A percentile compares a stretch with the other conserved stretches of the same genome.
Evolutionary conservation across 2,797 vertebrate species (phyloP).

Genomic region (Bradypus variegatus): DNA sequence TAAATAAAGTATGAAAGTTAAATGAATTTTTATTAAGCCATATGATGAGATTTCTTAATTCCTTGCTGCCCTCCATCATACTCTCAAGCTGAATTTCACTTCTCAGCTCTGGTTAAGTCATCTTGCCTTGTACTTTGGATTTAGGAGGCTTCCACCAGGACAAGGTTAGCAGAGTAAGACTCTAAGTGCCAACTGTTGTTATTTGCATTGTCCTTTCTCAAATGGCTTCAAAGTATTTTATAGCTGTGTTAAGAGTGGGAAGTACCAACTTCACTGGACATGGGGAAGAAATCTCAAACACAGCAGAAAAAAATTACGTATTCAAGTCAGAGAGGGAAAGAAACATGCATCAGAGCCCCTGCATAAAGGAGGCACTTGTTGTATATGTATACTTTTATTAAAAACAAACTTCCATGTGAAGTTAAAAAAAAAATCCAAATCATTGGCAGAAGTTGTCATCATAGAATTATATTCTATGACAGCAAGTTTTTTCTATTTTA

Average conservation of each 20-base stretch:
- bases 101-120: not conserved
- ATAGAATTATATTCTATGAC: constrained; percentile 28
- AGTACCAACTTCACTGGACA: not conserved
- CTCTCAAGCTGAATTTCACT: not conserved
- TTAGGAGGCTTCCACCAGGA: not conserved
- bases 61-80: not conserved
- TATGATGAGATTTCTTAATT: not conserved
- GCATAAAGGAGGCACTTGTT: not conserved
- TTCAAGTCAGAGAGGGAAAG: constrained; percentile 30
- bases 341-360: not conserved
- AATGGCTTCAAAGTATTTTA: not conserved
- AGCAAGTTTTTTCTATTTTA: constrained; percentile 39
- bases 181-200: not conserved
- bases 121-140: not conserved
- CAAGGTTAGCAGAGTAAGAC: not conserved
- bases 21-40: not conserved
- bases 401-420: not conserved
- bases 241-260: not conserved
- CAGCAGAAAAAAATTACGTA: not conserved
- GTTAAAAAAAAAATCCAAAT: not conserved
- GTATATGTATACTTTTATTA: not conserved
- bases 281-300: not conserved
- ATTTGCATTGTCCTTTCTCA: not conserved
- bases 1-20: not conserved
- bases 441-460: not conserved